Conservation (phyloP, 2,888 invertebrate species). For the Thera obeliscata region DNA sequence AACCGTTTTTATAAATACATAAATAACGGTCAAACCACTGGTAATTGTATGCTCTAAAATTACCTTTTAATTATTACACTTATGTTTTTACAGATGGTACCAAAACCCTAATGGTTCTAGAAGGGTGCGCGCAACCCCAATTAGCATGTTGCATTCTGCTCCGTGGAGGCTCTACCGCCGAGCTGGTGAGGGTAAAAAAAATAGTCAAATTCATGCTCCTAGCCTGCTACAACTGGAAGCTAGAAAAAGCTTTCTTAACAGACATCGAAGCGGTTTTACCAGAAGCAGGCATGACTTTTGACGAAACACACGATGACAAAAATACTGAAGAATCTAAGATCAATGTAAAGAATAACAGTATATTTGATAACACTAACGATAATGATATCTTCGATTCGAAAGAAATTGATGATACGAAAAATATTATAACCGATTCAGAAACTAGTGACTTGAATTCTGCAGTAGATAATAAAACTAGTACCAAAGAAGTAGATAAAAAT, state of each 20-base stretch:
- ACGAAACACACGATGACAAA: slow-evolving; percentile 51
- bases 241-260: slow-evolving; percentile 96
- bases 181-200: slow-evolving; percentile 92
- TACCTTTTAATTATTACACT: background rate
- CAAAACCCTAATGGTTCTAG: slow-evolving; percentile 97
- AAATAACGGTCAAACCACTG: too few species aligned
- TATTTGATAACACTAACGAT: slow-evolving; percentile 10
- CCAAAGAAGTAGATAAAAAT: background rate
- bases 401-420: background rate
- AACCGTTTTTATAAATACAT: too few species aligned
- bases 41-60: too few species aligned
- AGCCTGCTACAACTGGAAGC: slow-evolving; percentile 94
- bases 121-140: slow-evolving; percentile 93
- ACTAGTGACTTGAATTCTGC: background rate
- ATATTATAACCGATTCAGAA: slow-evolving; percentile 1
- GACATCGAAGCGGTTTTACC: slow-evolving; percentile 88
- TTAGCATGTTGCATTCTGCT: slow-evolving; percentile 94
- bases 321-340: background rate
- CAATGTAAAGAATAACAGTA: background rate
- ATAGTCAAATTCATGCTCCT: slow-evolving; percentile 93
- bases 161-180: slow-evolving; percentile 89
- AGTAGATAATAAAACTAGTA: background rate
- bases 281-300: slow-evolving; percentile 72
- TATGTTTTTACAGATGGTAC: slow-evolving; percentile 76
- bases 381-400: slow-evolving; percentile 20